These are phyloP conservation scores for Mormyrus iriodes DNA, from an alignment of 2,113 vertebrate genomes.

Conservation along the genomic window DNA sequence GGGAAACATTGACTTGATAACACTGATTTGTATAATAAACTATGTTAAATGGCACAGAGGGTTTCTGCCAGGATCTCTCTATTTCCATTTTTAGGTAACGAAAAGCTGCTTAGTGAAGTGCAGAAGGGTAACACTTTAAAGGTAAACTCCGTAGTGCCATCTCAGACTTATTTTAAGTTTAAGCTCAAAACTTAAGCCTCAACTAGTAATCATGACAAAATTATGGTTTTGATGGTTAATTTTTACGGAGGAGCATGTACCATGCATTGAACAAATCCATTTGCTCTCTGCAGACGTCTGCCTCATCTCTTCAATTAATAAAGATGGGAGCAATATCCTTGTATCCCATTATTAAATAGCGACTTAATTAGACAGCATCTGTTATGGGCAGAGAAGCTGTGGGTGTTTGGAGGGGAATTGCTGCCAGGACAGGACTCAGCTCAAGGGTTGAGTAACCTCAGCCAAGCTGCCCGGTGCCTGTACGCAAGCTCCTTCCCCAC, in stretches of 20 bases:
- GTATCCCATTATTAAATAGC: conserved; percentile 22
- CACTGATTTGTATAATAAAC: neutral
- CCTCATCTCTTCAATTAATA: conserved; percentile 19
- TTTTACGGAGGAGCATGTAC: neutral
- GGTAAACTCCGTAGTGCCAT: neutral
- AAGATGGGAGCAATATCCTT: conserved; percentile 4
- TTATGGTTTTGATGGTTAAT: neutral
- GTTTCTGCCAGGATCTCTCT: neutral
- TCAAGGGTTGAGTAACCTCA: conserved; percentile 12
- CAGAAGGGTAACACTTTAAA: neutral
- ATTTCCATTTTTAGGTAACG: neutral
- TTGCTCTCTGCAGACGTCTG: neutral
- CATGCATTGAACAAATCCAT: neutral
- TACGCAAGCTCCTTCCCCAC: neutral
- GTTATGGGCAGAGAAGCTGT: conserved; percentile 12
- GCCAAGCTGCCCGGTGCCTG: neutral
- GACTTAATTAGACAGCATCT: conserved; percentile 38
- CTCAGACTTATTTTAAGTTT: neutral
- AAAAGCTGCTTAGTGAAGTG: neutral
- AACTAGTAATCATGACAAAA: neutral
- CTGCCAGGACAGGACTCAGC: conserved; percentile 21
- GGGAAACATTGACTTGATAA: neutral
- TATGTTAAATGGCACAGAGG: neutral
- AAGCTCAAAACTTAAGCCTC: neutral
- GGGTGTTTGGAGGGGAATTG: conserved; percentile 1